Base-by-base conservation (phyloP, 2,113 vertebrate species). In the Butorides virescens region DNA sequence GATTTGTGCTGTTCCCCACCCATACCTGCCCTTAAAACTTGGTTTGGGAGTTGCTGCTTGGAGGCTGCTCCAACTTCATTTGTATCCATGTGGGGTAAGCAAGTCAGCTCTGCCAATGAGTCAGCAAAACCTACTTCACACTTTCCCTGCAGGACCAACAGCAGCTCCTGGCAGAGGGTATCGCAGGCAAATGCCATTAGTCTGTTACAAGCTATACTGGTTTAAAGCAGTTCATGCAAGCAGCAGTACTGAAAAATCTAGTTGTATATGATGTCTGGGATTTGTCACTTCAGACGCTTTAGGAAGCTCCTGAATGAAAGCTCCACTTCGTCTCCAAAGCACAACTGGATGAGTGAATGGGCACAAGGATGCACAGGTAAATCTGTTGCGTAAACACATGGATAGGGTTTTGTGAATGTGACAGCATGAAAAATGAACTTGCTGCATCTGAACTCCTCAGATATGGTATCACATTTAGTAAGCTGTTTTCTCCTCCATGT, bases 361-460 rank as follows among this genome's bases (percentile, higher is more conserved):
- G 63, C 66, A 39, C 71, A 25, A 32, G 79, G 72, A 32, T 42
- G 52, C 56, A 18, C 88, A 53, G 71, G 67, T 56, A 62, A 29
- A 88, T 82, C 66, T 73, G 71, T 59, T 71, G 58, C 17, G 29
- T 77, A 90, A 85, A 76, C 39, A 80, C 42, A 32, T 25, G 55
- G 61, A 8, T 22, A 65, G 44, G 32, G 80, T 55, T 93, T 77
- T 68, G 29, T 63, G 73, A 42, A 37, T 53, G 65, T 61, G 88
- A 66, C 88, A 91, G 76, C 30, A 36, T 75, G 92, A 93, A 78
- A 84, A 91, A 93, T 80, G 44, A 42, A 67, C 65, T 56, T 67
- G 34, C 92, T 85, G 88, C 22, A 14, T 80, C 95, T 92, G 95
- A 92, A 23, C 65, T 84, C 42, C 61, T 75, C 79, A 71, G 92